phyloP scores from a whole-genome alignment of 2,113 vertebrate species.

The Eidolon helvum region DNA sequence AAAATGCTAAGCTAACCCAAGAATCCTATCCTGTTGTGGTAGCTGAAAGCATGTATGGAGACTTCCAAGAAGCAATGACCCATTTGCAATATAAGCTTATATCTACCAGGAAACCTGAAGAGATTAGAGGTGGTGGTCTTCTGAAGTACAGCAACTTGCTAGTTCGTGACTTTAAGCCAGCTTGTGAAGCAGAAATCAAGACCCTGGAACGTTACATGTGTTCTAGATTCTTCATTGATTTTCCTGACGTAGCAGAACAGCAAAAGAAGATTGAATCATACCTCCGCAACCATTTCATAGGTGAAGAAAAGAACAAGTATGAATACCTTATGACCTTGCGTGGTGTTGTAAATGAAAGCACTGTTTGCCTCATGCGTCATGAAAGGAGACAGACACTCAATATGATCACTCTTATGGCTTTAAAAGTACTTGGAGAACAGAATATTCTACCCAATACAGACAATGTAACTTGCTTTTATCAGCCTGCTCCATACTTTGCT shows the following conservation, averaged over 20 bases:
- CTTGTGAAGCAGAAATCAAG: constrained; percentile 93
- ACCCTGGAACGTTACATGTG: constrained; percentile 98
- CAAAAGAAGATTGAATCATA: constrained; percentile 97
- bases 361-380: constrained; percentile 95
- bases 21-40: constrained; percentile 83
- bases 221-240: constrained; percentile 98
- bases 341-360: constrained; percentile 94
- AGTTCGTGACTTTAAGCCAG: constrained; percentile 94
- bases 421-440: constrained; percentile 95
- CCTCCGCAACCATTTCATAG: constrained; percentile 96
- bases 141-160: constrained; percentile 97
- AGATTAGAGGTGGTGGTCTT: constrained; percentile 96
- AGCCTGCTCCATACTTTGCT: constrained; percentile 93
- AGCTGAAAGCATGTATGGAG: constrained; percentile 97
- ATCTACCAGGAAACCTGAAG: constrained; percentile 94
- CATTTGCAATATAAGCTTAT: constrained; percentile 94
- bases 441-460: constrained; percentile 94
- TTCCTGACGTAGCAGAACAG: constrained; percentile 94
- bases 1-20: constrained; percentile 78
- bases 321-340: constrained; percentile 97
- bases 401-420: constrained; percentile 95
- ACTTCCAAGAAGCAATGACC: constrained; percentile 94
- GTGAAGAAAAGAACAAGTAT: constrained; percentile 96
- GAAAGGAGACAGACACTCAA: constrained; percentile 95
- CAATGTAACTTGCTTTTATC: constrained; percentile 96